Evolutionary conservation across 23 tunicate species (phyloP), one percentile per base, ranked within the genome.

Genomic region (Diplosoma virens): DNA sequence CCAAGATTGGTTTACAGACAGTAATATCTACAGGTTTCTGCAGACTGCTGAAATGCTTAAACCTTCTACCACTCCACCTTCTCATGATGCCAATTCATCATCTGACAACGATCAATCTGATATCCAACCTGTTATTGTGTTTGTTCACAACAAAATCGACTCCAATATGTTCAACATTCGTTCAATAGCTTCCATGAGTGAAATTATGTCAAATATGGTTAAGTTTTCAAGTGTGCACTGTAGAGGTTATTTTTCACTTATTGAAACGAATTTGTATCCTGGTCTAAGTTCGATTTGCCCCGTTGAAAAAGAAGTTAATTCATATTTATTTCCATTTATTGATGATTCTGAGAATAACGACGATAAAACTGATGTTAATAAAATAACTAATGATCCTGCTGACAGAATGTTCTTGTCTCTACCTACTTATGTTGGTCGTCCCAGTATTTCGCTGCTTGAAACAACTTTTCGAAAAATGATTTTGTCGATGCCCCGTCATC

Each of bases 11-110:
- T 87, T 88, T 59, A 78, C 95, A 22, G 99, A 94, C 81, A 33
- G 72, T 29, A 82, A 80, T 50, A 59, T 94, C 3, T 84, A 71
- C 58, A 67, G 67, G 22, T 87, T 94, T 50, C 71, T 94, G 26
- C 89, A 88, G 33, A 75, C 75, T 14, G 99, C 99, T 37, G 99
- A 94, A 73, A 94, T 94, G 95, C 69, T 88, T 58, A 87, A 84
- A 47, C 86, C 88, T 16, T 74, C 79, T 5, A 59, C 93, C 24
- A 80, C 90, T 1, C 78, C 95, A 18, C 81, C 84, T 18, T 32
- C 72, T 27, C 86, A 76, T 36, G 97, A 85, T 32, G 54, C 73
- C 31, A 28, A 54, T 1, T 59, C 73, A 20, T 61, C 78, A 9
- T 35, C 47, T 33, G 86, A 85, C 5, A 41, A 36, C 23, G 79